These are phyloP conservation scores for Notospermus geniculatus DNA, from an alignment of 1,140 invertebrate genomes.

Conservation along the genomic window DNA sequence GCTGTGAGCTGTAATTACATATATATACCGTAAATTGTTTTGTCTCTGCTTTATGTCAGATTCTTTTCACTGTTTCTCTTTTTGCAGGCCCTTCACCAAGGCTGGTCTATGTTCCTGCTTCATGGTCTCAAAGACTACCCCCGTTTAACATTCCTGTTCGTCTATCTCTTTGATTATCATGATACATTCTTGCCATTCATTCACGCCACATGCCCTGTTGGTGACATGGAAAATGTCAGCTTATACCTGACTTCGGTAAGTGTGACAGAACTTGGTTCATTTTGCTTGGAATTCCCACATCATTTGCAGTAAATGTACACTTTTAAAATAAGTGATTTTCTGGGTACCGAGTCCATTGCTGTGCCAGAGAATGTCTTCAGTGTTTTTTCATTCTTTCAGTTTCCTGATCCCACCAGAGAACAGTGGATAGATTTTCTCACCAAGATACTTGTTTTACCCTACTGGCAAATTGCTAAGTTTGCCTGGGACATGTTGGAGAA, in stretches of 20 bases:
- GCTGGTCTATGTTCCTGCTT: slow-evolving; percentile 34
- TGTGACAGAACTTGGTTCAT: not conserved
- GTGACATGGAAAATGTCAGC: not conserved
- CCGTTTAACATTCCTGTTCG: slow-evolving; percentile 30
- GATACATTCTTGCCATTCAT: slow-evolving; percentile 14
- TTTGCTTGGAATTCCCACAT: too few relatives aligned
- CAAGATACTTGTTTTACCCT: slow-evolving; percentile 10
- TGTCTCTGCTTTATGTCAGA: too few relatives aligned
- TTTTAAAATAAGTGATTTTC: too few relatives aligned
- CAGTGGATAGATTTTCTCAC: slow-evolving; percentile 19
- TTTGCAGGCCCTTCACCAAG: slow-evolving; percentile 40
- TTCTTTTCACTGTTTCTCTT: too few relatives aligned
- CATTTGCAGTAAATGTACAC: too few relatives aligned
- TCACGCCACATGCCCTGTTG: not conserved
- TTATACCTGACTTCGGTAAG: not conserved
- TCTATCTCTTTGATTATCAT: slow-evolving; percentile 42
- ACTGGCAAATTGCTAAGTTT: slow-evolving; percentile 16
- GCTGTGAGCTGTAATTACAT: too few relatives aligned
- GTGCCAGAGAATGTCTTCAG: too few relatives aligned
- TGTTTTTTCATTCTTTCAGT: not conserved
- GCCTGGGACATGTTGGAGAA: slow-evolving; percentile 10
- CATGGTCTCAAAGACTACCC: slow-evolving; percentile 44
- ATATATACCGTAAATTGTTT: too few relatives aligned
- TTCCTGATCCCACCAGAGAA: not conserved
- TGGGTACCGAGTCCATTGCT: too few relatives aligned